Evolutionary conservation across 1,140 invertebrate genomes (phyloP).

Genomic region (Akabosia matsudoensis): DNA sequence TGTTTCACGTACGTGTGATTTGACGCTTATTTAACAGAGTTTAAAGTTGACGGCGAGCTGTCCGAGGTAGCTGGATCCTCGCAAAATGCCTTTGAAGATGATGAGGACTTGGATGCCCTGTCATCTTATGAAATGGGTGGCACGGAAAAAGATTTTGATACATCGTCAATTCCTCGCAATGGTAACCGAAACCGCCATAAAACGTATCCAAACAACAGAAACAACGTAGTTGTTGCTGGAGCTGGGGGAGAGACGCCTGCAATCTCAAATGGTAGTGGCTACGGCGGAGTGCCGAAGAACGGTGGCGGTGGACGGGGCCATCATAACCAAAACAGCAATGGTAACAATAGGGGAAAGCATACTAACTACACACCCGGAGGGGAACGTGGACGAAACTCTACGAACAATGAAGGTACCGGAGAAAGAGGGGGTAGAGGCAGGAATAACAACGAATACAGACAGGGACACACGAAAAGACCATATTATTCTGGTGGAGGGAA

Average conservation of each 20-base stretch:
- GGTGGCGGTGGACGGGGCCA: neutral
- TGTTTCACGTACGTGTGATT: no score
- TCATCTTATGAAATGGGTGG: neutral
- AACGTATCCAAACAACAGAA: neutral
- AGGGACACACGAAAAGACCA: neutral
- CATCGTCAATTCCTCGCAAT: neutral
- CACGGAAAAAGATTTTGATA: neutral
- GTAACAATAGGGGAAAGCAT: conserved; percentile 20
- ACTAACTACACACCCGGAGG: conserved; percentile 26
- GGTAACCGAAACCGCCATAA: neutral
- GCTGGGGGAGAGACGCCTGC: neutral
- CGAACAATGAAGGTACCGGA: conserved; percentile 19
- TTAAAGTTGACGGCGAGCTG: neutral
- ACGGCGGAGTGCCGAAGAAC: neutral
- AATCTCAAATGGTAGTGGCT: neutral
- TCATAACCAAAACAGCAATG: conserved; percentile 3
- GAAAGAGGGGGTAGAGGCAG: conserved; percentile 13
- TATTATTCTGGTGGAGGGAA: neutral
- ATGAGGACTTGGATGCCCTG: neutral
- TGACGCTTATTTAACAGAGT: neutral
- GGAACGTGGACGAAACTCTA: neutral
- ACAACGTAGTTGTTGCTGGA: neutral
- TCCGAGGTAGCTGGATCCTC: neutral
- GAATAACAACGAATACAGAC: conserved; percentile 3
- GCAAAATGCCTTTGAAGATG: conserved; percentile 15